Base-by-base conservation (phyloP, 2,888 invertebrate species). In the Copidosoma aretas region DNA sequence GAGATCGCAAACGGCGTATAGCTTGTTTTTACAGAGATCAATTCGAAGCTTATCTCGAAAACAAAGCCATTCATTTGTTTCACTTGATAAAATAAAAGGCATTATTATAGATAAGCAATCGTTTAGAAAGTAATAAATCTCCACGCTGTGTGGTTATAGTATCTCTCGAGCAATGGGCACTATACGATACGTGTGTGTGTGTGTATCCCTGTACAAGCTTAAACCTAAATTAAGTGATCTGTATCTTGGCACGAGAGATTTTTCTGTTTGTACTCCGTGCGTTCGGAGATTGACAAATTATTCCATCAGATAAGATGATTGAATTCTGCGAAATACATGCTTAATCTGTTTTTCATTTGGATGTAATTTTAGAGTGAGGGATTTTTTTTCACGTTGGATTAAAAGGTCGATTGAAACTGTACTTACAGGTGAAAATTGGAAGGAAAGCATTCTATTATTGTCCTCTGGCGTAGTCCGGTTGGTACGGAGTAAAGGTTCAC, bases 71-170 rank as follows among this genome's bases (percentile, higher is more conserved):
- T 21, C 56, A 25, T 56, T 25, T 46, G 17, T 46, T 46, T 46
- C 19, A n/a, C 19, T 56, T 22, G 56, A 25, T 8, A 25, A 57
- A 32, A 58, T 64, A 41, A 43, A 24, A 62, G 62, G 43, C 54
- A 59, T 59, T 15, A 21, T 21, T 46, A 41, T 21, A 60, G 60
- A 58, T 65, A 69, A 69, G 65, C 14, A 64, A 65, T 64, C 60
- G 57, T 53, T 62, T 65, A 39, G 52, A 64, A 41, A 57, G 60
- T 22, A 41, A 68, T 68, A 64, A 68, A 68, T 68, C 64, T 54
- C 64, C 19, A 41, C 53, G 60, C 52, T 8, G 32, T 3, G 32
- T 5, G 32, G 3, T 8, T 8, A 32, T 32, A 32, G 32, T n/a
- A n/a, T n/a, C n/a, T n/a, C n/a, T n/a, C n/a, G n/a, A n/a, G n/a